Conservation (phyloP, 2,888 invertebrate species). For the Agrotis puta region DNA sequence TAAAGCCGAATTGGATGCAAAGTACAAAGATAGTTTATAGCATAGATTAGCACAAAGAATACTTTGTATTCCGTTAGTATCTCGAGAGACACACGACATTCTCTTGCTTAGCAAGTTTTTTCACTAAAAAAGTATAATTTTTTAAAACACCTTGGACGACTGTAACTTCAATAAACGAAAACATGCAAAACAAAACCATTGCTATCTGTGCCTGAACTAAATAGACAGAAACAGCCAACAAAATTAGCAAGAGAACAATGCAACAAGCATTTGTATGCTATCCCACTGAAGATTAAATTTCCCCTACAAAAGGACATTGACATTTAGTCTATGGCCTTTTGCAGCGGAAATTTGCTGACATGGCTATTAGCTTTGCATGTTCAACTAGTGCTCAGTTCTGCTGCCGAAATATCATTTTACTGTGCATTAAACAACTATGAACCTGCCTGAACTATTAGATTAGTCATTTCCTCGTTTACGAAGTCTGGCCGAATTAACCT, state of each 20-base stretch:
- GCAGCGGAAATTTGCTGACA: background rate
- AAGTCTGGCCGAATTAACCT: constrained; percentile 7
- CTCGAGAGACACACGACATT: too few relatives aligned
- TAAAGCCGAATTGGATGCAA: too few relatives aligned
- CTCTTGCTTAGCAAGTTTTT: too few relatives aligned
- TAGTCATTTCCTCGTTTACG: constrained; percentile 24
- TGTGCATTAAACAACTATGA: background rate
- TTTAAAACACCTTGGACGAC: background rate
- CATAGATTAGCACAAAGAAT: too few relatives aligned
- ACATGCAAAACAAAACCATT: background rate
- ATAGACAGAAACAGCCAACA: background rate
- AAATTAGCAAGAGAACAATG: background rate
- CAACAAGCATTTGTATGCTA: background rate
- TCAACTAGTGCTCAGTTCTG: background rate
- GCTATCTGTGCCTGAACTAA: background rate
- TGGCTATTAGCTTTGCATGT: constrained; percentile 3
- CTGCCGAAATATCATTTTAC: background rate
- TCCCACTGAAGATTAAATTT: background rate
- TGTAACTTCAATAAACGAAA: background rate
- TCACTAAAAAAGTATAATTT: background rate
- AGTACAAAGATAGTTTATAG: too few relatives aligned
- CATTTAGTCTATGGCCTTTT: too few relatives aligned
- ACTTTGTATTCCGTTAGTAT: too few relatives aligned
- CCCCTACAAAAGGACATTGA: background rate
- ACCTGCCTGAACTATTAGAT: constrained; percentile 7